phyloP scores from a whole-genome alignment of 2,797 vertebrate species.

The Chaetophractus vellerosus region DNA sequence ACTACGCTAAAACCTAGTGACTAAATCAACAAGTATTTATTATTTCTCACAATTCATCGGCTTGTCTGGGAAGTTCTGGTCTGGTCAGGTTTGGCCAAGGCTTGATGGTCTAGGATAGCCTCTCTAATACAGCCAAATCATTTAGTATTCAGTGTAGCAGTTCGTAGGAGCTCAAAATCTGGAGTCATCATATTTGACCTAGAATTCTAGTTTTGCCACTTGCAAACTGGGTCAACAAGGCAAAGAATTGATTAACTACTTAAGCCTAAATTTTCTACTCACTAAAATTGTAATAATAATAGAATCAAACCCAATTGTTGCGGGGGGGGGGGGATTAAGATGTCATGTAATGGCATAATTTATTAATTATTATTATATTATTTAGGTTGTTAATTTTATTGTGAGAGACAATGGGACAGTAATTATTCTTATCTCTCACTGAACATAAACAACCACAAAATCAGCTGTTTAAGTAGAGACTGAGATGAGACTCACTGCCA shows the following conservation, averaged over 20 bases:
- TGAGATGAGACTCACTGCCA: not conserved
- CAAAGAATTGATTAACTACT: not conserved
- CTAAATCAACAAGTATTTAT: not conserved
- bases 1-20: not conserved
- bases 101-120: not conserved
- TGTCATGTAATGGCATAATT: not conserved
- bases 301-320: not conserved
- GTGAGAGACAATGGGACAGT: not conserved
- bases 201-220: not conserved
- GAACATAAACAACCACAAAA: not conserved
- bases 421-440: not conserved
- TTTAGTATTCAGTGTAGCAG: not conserved
- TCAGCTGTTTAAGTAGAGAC: not conserved
- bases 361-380: not conserved
- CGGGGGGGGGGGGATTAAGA: not conserved
- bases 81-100: not conserved
- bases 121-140: not conserved
- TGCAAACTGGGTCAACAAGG: not conserved
- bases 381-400: not conserved
- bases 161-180: not conserved
- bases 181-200: not conserved
- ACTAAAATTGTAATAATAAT: constrained; percentile 4
- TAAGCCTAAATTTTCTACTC: not conserved
- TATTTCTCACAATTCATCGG: not conserved
- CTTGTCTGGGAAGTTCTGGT: not conserved